Evolutionary conservation across 2,113 vertebrate species (phyloP).

Genomic region (Antechinus flavipes): DNA sequence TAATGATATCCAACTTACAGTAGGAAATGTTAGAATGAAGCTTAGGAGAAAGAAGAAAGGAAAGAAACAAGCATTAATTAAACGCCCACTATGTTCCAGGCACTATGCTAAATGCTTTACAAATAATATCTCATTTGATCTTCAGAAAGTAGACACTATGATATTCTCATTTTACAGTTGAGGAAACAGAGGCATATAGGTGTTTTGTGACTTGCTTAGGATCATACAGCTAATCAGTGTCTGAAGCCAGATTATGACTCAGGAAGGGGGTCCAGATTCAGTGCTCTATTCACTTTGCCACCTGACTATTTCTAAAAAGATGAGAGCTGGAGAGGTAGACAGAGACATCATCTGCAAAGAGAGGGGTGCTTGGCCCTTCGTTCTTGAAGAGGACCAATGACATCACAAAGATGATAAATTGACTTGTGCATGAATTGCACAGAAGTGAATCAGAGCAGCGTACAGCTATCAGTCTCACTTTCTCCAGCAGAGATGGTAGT

Average conservation of each 20-base stretch:
- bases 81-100: background rate
- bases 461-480: no score
- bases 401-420: no score
- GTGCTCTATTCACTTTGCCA: background rate
- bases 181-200: background rate
- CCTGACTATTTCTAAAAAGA: background rate
- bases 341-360: background rate
- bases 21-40: background rate
- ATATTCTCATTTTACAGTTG: background rate
- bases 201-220: background rate
- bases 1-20: background rate
- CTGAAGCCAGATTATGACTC: background rate
- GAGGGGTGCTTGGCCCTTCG: no score
- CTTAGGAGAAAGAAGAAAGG: background rate
- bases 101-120: background rate
- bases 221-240: background rate
- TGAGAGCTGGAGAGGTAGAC: background rate
- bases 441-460: no score
- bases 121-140: background rate
- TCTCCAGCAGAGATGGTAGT: background rate
- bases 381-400: no score
- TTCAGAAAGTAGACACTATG: background rate
- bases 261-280: background rate
- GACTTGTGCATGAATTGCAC: no score
- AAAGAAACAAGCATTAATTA: background rate